Percentiles rank a stretch among this genome's conserved stretches.
Conservation (phyloP, 2,888 invertebrate genomes). For the Mongoloraphidia duomilia region DNA sequence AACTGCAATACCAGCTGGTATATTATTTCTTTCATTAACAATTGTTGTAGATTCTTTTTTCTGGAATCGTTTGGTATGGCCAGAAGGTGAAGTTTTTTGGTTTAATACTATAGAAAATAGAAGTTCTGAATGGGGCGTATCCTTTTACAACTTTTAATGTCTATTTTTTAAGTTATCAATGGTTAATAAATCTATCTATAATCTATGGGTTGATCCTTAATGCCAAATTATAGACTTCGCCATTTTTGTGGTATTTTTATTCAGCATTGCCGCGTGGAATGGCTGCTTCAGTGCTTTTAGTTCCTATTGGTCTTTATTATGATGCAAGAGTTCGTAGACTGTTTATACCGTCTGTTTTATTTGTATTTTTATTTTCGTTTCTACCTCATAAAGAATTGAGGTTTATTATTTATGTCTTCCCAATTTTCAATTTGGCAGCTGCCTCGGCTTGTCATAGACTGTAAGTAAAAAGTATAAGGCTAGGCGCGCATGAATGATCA, state of each 20-base stretch:
- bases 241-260: slow-evolving; percentile 97
- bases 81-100: slow-evolving; percentile 94
- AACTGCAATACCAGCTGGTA: slow-evolving; percentile 55
- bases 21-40: slow-evolving; percentile 52
- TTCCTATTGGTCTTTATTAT: slow-evolving; percentile 61
- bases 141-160: slow-evolving; percentile 39
- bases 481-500: neutral
- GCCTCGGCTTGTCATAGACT: slow-evolving; percentile 77
- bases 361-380: slow-evolving; percentile 83
- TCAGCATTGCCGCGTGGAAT: slow-evolving; percentile 90
- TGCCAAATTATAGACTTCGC: slow-evolving; percentile 53
- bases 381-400: slow-evolving; percentile 95
- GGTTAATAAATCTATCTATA: neutral
- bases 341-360: slow-evolving; percentile 55
- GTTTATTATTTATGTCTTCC: slow-evolving; percentile 95
- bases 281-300: slow-evolving; percentile 61
- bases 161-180: no score
- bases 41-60: slow-evolving; percentile 80
- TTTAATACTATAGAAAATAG: slow-evolving; percentile 90
- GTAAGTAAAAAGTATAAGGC: slow-evolving; percentile 44
- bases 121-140: slow-evolving; percentile 95
- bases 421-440: slow-evolving; percentile 77
- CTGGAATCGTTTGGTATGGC: slow-evolving; percentile 86
- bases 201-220: slow-evolving; percentile 22
- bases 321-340: slow-evolving; percentile 57